Evolutionary conservation across 2,888 invertebrate species (phyloP).

Genomic region (Melieria omissa): DNA sequence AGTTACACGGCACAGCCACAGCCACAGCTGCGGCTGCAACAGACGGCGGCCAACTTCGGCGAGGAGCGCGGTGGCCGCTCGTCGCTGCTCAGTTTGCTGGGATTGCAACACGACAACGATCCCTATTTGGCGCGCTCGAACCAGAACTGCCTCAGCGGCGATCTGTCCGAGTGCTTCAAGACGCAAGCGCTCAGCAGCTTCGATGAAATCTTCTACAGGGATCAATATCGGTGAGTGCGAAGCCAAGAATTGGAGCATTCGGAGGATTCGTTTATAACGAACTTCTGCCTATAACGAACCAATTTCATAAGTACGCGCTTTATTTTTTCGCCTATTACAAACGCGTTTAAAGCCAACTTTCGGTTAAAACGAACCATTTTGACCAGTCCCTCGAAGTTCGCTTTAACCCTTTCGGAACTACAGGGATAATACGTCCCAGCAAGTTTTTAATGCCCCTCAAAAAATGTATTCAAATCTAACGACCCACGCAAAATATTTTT

Average conservation of each 20-base stretch:
- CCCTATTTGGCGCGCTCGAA: conserved; percentile 82
- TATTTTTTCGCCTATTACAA: no score
- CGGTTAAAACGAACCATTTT: no score
- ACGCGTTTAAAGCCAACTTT: no score
- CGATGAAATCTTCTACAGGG: conserved; percentile 81
- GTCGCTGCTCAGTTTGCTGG: conserved; percentile 82
- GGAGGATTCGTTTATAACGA: neutral
- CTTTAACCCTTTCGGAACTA: no score
- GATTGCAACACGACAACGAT: conserved; percentile 81
- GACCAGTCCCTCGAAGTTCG: no score
- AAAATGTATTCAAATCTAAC: no score
- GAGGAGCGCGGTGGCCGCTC: conserved; percentile 71
- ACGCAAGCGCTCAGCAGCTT: conserved; percentile 81
- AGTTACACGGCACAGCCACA: conserved; percentile 49
- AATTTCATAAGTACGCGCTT: no score
- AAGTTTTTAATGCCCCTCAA: no score
- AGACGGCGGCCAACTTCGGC: conserved; percentile 46
- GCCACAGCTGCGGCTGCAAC: conserved; percentile 48
- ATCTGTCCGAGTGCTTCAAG: conserved; percentile 87
- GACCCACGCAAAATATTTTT: no score
- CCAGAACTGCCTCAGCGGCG: conserved; percentile 79
- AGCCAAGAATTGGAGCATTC: neutral
- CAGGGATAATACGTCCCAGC: no score
- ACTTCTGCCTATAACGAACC: no score
- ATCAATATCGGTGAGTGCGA: conserved; percentile 67